Percentiles rank a stretch among this genome's conserved stretches.
Conservation (phyloP, 2,888 invertebrate genomes). For the Operophtera brumata region DNA sequence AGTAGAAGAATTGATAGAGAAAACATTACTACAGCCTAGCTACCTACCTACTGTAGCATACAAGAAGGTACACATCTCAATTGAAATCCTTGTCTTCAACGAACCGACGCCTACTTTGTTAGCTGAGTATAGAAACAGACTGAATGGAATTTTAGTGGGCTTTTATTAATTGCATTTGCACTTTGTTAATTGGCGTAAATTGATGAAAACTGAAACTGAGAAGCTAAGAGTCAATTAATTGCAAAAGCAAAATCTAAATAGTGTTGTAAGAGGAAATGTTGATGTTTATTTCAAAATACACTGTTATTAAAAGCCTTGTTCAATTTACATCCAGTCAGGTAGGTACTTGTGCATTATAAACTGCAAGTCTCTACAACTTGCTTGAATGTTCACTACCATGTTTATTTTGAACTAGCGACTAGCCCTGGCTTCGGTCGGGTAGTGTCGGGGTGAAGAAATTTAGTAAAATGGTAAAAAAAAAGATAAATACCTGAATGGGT, state of each 20-base stretch:
- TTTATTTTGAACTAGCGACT: too few relatives aligned
- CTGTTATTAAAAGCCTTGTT: not conserved
- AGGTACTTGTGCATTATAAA: too few relatives aligned
- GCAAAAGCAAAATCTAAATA: not conserved
- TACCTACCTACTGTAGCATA: too few relatives aligned
- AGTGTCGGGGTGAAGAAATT: too few relatives aligned
- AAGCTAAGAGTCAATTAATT: not conserved
- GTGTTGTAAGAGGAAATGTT: not conserved
- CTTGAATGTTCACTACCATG: too few relatives aligned
- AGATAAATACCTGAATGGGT: too few relatives aligned
- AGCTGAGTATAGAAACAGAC: slow-evolving; percentile 18
- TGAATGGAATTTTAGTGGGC: slow-evolving; percentile 23
- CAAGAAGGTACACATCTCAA: not conserved
- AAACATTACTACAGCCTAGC: too few relatives aligned
- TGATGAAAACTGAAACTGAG: slow-evolving; percentile 6
- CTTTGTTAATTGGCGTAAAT: slow-evolving; percentile 30
- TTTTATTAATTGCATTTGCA: slow-evolving; percentile 35
- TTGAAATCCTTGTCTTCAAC: slow-evolving; percentile 1
- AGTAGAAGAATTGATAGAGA: too few relatives aligned
- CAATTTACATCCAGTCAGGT: too few relatives aligned
- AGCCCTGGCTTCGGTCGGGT: too few relatives aligned
- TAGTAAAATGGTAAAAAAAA: too few relatives aligned
- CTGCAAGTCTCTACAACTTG: too few relatives aligned
- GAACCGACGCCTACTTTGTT: not conserved
- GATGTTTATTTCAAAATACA: not conserved